phyloP scores from a whole-genome alignment of 2,888 invertebrate species.

The Cabera pusaria region DNA sequence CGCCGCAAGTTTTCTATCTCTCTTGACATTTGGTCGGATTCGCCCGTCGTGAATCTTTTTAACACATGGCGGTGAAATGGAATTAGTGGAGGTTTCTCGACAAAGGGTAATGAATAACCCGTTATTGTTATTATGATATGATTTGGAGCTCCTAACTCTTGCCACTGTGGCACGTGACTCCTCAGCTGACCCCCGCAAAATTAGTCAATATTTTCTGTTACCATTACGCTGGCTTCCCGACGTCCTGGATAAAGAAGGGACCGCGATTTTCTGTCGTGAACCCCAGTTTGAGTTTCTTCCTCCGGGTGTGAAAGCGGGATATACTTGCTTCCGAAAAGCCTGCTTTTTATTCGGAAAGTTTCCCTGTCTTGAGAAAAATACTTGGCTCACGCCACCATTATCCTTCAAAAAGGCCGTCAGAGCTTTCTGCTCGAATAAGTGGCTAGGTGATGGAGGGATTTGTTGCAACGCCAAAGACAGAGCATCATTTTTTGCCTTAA shows the following conservation, averaged over 20 bases:
- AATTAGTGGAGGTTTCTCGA: conserved; percentile 20
- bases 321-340: too few relatives aligned
- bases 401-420: neutral
- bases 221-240: too few relatives aligned
- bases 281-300: too few relatives aligned
- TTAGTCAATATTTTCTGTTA: conserved; percentile 7
- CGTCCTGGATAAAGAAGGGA: too few relatives aligned
- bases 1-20: too few relatives aligned
- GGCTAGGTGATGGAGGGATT: neutral
- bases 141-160: conserved; percentile 4
- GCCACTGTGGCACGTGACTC: conserved; percentile 1
- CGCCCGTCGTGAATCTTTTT: neutral
- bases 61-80: conserved; percentile 1
- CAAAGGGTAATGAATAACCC: conserved; percentile 23
- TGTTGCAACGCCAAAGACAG: neutral
- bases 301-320: too few relatives aligned
- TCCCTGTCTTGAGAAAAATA: too few relatives aligned
- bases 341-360: too few relatives aligned
- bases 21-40: too few relatives aligned
- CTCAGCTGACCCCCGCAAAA: conserved; percentile 16
- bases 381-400: neutral
- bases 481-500: neutral
- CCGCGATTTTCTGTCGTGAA: too few relatives aligned
- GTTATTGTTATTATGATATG: conserved; percentile 18
- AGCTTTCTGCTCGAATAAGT: neutral